Evolutionary conservation across 2,113 vertebrate genomes (phyloP).

Genomic region (Ceyx margarethae): DNA sequence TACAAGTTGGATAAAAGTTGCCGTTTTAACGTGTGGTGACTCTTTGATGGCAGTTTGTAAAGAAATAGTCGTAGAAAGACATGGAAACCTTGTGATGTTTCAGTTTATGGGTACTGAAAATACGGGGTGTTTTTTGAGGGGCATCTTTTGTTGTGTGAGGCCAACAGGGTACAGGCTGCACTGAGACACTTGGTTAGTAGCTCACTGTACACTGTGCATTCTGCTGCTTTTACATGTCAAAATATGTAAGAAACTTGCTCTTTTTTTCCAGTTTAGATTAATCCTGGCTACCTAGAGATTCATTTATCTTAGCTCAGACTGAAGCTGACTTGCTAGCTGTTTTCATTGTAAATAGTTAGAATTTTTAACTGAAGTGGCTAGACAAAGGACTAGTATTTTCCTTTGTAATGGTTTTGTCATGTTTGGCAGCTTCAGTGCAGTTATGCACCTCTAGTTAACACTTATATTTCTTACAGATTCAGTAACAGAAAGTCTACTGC

Average conservation of each 20-base stretch:
- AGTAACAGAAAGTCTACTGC: neutral
- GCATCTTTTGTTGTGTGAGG: neutral
- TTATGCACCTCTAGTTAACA: neutral
- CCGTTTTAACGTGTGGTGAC: rapidly evolving
- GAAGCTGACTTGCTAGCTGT: neutral
- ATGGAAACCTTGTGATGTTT: neutral
- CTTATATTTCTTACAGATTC: neutral
- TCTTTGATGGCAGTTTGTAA: neutral
- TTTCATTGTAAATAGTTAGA: neutral
- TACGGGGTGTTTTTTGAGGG: rapidly evolving
- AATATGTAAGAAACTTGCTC: neutral
- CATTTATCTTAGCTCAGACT: neutral
- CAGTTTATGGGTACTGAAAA: neutral
- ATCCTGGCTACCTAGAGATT: neutral
- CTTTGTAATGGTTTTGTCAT: neutral
- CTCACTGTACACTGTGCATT: rapidly evolving
- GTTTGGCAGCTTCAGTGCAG: neutral
- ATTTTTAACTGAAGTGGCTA: neutral
- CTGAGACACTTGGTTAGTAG: rapidly evolving
- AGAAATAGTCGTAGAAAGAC: neutral
- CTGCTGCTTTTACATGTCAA: neutral
- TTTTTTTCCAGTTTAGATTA: neutral
- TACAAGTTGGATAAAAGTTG: rapidly evolving
- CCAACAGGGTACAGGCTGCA: no score
- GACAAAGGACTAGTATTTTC: neutral